Evolutionary conservation across 1,140 invertebrate genomes (phyloP).

Genomic region (Brevipalpus yothersi): DNA sequence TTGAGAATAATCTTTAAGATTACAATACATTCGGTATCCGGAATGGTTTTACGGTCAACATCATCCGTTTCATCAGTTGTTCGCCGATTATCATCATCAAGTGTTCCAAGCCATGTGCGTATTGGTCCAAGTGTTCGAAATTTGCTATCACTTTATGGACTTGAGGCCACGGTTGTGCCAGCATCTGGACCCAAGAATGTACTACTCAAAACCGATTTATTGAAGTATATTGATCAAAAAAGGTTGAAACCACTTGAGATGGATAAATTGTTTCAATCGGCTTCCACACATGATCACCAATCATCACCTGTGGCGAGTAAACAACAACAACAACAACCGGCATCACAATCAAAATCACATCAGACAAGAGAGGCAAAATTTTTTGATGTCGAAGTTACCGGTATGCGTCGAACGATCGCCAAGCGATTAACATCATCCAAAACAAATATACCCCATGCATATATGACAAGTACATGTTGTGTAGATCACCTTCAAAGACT

Average conservation of each 20-base stretch:
- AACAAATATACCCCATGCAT: constrained; percentile 35
- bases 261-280: neutral
- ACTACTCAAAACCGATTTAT: constrained; percentile 36
- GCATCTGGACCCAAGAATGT: constrained; percentile 31
- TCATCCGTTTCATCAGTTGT: no score
- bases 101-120: neutral
- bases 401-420: constrained; percentile 26
- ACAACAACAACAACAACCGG: neutral
- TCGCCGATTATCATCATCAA: neutral
- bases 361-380: constrained; percentile 8
- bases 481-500: constrained; percentile 26
- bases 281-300: neutral
- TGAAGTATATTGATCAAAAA: constrained; percentile 29
- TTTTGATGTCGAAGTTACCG: constrained; percentile 21
- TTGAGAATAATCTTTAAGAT: no score
- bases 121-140: constrained; percentile 34
- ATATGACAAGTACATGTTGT: constrained; percentile 28
- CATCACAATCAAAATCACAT: constrained; percentile 5
- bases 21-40: no score
- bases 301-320: neutral
- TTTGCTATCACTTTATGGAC: constrained; percentile 31
- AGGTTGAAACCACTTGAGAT: constrained; percentile 21
- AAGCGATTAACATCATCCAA: constrained; percentile 34
- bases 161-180: constrained; percentile 24
- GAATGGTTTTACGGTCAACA: no score